These are phyloP conservation scores for Cephus nigrinus DNA, from an alignment of 2,888 invertebrate genomes.

Conservation along the genomic window DNA sequence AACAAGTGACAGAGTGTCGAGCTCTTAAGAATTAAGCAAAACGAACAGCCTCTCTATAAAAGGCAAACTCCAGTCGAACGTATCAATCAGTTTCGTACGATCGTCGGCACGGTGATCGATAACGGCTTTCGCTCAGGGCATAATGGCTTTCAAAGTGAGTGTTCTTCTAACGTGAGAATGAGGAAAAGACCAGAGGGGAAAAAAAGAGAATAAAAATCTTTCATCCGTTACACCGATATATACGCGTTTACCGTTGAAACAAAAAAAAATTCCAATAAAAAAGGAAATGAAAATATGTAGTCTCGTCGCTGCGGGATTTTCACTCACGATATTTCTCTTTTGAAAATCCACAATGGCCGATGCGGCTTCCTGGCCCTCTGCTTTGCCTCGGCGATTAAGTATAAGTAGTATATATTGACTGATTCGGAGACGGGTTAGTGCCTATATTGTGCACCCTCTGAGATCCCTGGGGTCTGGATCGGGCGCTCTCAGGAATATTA, in stretches of 20 bases:
- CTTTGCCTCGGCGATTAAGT: neutral
- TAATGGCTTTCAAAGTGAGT: constrained; percentile 41
- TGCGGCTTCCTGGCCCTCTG: neutral
- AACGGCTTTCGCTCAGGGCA: constrained; percentile 9
- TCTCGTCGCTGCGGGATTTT: neutral
- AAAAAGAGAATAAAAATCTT: constrained; percentile 17
- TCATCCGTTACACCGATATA: constrained; percentile 21
- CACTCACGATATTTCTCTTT: neutral
- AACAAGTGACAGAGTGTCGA: neutral
- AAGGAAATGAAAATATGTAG: neutral
- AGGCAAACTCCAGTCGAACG: constrained; percentile 24
- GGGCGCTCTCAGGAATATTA: neutral
- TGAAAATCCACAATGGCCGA: neutral
- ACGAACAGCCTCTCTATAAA: constrained; percentile 34
- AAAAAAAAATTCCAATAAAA: neutral
- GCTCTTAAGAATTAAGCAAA: neutral
- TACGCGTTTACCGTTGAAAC: neutral
- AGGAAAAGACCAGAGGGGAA: neutral
- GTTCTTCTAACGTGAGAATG: neutral
- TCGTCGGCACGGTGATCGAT: constrained; percentile 21
- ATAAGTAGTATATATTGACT: neutral
- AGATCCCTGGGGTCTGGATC: neutral
- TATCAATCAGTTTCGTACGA: constrained; percentile 6
- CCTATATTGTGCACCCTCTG: neutral
- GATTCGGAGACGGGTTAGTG: neutral